phyloP scores from a whole-genome alignment of 1,140 invertebrate genomes.

The Orius laevigatus region DNA sequence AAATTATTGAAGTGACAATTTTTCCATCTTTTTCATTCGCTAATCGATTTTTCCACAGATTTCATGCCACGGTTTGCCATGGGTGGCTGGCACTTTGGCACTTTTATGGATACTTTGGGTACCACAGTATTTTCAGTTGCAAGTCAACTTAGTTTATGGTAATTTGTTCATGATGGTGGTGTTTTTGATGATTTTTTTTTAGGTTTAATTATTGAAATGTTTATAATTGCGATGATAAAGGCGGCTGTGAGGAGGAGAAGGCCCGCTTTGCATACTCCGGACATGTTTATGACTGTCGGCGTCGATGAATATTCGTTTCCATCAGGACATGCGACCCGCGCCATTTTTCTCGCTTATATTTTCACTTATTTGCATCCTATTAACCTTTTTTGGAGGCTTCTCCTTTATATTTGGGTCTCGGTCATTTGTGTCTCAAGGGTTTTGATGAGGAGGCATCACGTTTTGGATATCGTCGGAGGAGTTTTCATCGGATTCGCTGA shows the following conservation, averaged over 20 bases:
- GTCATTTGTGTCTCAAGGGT: constrained; percentile 64
- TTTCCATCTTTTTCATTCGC: too few species aligned
- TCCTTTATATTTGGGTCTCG: constrained; percentile 55
- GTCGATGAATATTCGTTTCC: constrained; percentile 91
- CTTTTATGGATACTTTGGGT: constrained; percentile 55
- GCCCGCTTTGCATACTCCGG: constrained; percentile 44
- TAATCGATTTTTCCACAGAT: too few species aligned
- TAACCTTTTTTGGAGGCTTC: constrained; percentile 35
- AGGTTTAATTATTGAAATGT: constrained; percentile 75
- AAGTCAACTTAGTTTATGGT: constrained; percentile 75
- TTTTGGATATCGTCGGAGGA: constrained; percentile 71
- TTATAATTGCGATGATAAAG: constrained; percentile 69
- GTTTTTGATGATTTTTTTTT: constrained; percentile 26
- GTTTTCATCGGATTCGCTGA: constrained; percentile 56
- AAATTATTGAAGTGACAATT: too few species aligned
- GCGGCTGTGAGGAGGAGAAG: constrained; percentile 56
- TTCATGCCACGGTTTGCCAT: constrained; percentile 78
- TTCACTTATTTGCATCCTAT: constrained; percentile 42
- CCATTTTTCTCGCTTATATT: constrained; percentile 57
- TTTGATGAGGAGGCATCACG: constrained; percentile 64
- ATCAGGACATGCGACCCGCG: constrained; percentile 85
- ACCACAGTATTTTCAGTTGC: constrained; percentile 49
- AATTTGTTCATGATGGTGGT: too few species aligned
- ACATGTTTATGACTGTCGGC: constrained; percentile 41
- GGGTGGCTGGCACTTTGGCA: constrained; percentile 54